These are phyloP conservation scores for Cotesia typhae DNA, from an alignment of 1,140 invertebrate species.

Conservation along the genomic window DNA sequence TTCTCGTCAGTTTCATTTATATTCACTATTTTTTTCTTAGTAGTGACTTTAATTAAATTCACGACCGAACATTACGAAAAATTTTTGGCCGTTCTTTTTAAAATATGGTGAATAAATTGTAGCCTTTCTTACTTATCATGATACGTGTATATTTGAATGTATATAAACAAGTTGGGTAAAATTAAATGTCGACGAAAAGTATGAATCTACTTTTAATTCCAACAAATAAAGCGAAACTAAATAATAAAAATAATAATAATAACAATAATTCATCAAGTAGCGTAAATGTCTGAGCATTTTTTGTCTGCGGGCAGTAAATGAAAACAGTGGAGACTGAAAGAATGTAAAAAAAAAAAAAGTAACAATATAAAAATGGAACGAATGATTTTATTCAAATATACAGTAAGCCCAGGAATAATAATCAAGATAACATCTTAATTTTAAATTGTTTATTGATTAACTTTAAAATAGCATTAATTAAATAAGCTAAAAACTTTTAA, in stretches of 20 bases:
- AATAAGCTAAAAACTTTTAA: not conserved
- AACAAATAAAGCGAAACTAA: constrained; percentile 45
- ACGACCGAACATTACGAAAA: not conserved
- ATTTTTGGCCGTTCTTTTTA: constrained; percentile 18
- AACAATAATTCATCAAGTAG: not conserved
- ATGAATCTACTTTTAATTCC: constrained; percentile 36
- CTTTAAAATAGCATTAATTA: not conserved
- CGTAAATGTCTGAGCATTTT: constrained; percentile 6
- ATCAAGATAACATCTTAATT: not conserved
- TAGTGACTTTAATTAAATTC: not conserved
- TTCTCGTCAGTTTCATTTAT: not conserved
- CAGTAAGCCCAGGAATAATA: no score
- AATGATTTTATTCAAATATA: not conserved
- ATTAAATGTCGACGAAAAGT: constrained; percentile 41
- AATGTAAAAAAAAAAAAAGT: not conserved
- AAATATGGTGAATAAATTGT: constrained; percentile 40
- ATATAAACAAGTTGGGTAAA: constrained; percentile 43
- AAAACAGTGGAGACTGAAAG: not conserved
- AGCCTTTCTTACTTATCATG: constrained; percentile 45
- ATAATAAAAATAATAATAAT: not conserved
- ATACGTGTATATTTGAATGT: constrained; percentile 54
- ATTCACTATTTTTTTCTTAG: constrained; percentile 9
- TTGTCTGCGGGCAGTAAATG: constrained; percentile 3
- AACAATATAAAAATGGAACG: not conserved
- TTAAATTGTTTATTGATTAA: not conserved